These are phyloP conservation scores for Glossosoma conforme DNA, from an alignment of 1,140 invertebrate species.

Conservation along the genomic window DNA sequence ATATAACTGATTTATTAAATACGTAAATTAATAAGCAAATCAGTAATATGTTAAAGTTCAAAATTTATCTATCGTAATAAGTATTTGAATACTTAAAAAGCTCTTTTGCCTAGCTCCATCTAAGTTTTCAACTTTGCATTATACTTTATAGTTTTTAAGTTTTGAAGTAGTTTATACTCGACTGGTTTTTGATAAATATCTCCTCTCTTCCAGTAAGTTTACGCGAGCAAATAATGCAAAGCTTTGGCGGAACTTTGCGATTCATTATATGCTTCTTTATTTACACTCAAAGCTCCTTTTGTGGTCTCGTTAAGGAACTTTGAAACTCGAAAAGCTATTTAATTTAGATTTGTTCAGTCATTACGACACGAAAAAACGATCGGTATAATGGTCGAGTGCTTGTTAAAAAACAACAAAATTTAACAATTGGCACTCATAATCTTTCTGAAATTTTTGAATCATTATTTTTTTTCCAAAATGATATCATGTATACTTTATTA, in stretches of 20 bases:
- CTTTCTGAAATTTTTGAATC: too few relatives aligned
- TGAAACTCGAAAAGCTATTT: conserved; percentile 1
- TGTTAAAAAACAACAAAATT: too few relatives aligned
- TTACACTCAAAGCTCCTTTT: conserved; percentile 8
- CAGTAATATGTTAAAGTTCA: too few relatives aligned
- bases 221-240: conserved; percentile 14
- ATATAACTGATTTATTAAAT: too few relatives aligned
- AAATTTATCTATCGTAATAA: too few relatives aligned
- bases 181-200: conserved; percentile 24
- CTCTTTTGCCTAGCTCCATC: neutral
- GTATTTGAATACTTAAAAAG: neutral
- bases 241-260: conserved; percentile 5
- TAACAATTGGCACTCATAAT: too few relatives aligned
- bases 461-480: too few relatives aligned
- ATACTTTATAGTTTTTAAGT: conserved; percentile 16
- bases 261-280: conserved; percentile 15
- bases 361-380: too few relatives aligned
- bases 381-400: too few relatives aligned
- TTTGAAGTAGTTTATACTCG: conserved; percentile 11
- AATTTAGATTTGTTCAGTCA: conserved; percentile 1
- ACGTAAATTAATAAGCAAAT: too few relatives aligned
- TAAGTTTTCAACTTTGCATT: conserved; percentile 11
- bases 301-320: conserved; percentile 7
- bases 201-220: conserved; percentile 6
- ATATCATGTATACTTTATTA: too few relatives aligned